Base-by-base conservation (phyloP, 1,140 invertebrate genomes). In the Dendrolimus kikuchii region DNA sequence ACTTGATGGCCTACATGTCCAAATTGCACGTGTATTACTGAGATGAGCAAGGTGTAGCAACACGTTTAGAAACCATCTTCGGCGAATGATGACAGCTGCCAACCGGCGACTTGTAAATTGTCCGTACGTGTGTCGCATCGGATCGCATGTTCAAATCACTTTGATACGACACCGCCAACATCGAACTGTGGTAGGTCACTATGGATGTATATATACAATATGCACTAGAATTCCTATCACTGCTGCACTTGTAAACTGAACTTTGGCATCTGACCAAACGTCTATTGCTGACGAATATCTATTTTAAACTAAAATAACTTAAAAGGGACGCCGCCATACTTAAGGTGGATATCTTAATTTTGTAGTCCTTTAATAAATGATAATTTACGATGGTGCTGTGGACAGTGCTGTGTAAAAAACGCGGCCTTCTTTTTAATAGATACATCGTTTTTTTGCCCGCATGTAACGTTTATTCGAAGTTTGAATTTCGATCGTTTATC, bases 331-430 rank as follows among this genome's bases (percentile, higher is more conserved):
- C 81, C 78, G 79, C 74, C 73, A 47, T 70, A 68, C 70, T 74
- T 71, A 68, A 57, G 57, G 53, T 60, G 60, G 79, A 86, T 86
- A 83, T 82, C 83, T 86, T 81, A 82, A 86, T 86, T 86, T 74
- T 58, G 62, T 64, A 71, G 62, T 72, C 68, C 74, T 80, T 69
- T 70, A 71, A 71, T 81, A 83, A 84, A 84, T 84, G 84, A 86
- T 84, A 86, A 84, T 84, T 84, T 84, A 86, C 77, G 75, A 76
- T 77, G 73, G 70, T 71, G 66, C 74, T 77, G 62, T 64, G 75
- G 69, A 68, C 57, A 74, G 62, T 66, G 59, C 64, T 57, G 58
- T 54, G 52, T 59, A 71, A 72, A 83, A 84, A 86, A 85, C 80
- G 65, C 57, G 64, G 66, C 49, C 65, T 65, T 40, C 73, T 75